Evolutionary conservation across 2,113 vertebrate species (phyloP).

Genomic region (Halcyon malimbica): DNA sequence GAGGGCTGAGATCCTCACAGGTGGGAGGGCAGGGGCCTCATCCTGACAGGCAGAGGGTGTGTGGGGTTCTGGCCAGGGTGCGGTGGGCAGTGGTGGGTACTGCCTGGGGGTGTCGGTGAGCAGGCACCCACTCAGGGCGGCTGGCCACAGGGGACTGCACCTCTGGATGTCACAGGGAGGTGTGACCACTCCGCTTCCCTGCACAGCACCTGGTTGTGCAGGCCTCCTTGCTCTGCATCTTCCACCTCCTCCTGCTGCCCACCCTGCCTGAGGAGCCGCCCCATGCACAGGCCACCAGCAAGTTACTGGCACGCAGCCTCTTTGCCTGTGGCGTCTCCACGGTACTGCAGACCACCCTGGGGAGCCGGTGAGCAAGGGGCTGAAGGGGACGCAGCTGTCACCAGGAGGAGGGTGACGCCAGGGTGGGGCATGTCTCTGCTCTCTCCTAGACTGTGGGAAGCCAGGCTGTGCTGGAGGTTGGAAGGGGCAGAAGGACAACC

Average conservation of each 20-base stretch:
- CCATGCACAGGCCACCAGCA: constrained; percentile 18
- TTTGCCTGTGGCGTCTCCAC: constrained; percentile 84
- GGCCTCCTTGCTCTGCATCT: constrained; percentile 78
- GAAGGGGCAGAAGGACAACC: not conserved
- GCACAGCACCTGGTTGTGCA: constrained; percentile 81
- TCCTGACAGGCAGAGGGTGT: not conserved
- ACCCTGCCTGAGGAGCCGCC: constrained; percentile 35
- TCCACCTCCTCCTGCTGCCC: constrained; percentile 74
- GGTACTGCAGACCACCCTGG: constrained; percentile 78
- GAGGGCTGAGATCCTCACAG: not conserved
- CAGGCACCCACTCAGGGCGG: too few species aligned
- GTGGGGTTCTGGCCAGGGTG: not conserved
- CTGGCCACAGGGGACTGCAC: not conserved
- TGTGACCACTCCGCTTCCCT: not conserved
- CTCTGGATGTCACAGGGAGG: not conserved
- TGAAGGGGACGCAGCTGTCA: not conserved
- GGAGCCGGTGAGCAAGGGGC: constrained; percentile 77
- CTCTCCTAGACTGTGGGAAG: not conserved
- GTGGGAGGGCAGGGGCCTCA: not conserved
- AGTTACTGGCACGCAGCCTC: constrained; percentile 79
- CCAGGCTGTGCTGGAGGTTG: not conserved
- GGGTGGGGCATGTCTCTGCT: not conserved
- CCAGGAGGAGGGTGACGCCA: not conserved
- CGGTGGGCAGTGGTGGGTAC: not conserved
- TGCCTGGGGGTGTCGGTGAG: not conserved